These are phyloP conservation scores for Aspiorhynchus laticeps DNA, from an alignment of 2,113 vertebrate genomes.

Conservation along the genomic window DNA sequence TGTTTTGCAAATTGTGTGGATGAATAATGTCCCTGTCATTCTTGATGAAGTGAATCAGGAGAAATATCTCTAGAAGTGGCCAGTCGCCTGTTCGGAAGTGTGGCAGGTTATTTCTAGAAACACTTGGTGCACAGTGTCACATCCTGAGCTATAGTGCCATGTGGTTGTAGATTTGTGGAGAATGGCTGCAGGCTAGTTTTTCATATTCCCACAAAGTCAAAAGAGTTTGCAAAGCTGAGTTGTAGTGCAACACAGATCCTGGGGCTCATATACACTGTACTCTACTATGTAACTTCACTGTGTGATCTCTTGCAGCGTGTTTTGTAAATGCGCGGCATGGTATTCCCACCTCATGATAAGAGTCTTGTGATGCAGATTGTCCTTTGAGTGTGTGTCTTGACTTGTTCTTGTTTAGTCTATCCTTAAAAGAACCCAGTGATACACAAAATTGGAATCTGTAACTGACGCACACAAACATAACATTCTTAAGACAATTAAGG, in stretches of 20 bases:
- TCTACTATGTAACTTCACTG: not conserved
- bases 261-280: not conserved
- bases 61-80: not conserved
- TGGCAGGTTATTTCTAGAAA: slow-evolving; percentile 24
- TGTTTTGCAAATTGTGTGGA: not conserved
- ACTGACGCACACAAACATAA: not conserved
- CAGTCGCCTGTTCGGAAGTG: not conserved
- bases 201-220: slow-evolving; percentile 15
- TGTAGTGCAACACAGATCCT: slow-evolving; percentile 2
- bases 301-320: not conserved
- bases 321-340: not conserved
- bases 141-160: not conserved
- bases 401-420: slow-evolving; percentile 1
- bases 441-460: not conserved
- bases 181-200: not conserved
- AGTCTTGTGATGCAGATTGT: slow-evolving; percentile 37
- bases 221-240: not conserved
- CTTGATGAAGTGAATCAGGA: not conserved
- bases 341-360: slow-evolving; percentile 11
- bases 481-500: slow-evolving; percentile 6
- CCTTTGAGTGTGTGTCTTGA: not conserved
- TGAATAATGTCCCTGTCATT: not conserved
- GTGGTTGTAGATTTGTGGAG: slow-evolving; percentile 6
- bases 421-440: slow-evolving; percentile 12
- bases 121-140: slow-evolving; percentile 3